A percentile compares a stretch with the other conserved stretches of the same genome.
Conservation (phyloP, 2,113 vertebrate genomes). For the Archocentrus centrarchus region DNA sequence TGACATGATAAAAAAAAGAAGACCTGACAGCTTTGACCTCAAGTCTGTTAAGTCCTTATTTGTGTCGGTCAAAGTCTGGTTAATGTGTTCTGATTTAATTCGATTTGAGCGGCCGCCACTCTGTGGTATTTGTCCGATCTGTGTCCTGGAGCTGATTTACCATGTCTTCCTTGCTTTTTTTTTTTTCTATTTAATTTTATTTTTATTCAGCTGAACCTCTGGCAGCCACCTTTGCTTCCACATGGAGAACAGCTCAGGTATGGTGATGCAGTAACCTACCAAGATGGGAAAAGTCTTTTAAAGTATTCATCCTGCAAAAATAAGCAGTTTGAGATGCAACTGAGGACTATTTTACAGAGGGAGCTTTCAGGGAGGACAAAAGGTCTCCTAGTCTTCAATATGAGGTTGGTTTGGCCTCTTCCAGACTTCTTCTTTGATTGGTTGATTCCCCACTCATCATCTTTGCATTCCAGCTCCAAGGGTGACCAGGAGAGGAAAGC, state of each 20-base stretch:
- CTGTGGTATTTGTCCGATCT: conserved; percentile 2
- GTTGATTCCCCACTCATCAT: conserved; percentile 46
- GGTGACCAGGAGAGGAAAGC: conserved; percentile 47
- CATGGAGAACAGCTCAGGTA: background rate
- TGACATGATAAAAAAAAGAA: conserved; percentile 28
- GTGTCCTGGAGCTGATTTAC: conserved; percentile 35
- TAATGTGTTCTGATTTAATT: conserved; percentile 45
- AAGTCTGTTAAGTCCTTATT: conserved; percentile 45
- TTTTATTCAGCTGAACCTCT: background rate
- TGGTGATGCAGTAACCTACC: conserved; percentile 23
- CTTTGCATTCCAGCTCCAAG: conserved; percentile 45
- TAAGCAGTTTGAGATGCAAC: conserved; percentile 22
- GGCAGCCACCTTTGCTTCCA: background rate
- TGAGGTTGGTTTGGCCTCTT: background rate
- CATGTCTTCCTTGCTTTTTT: background rate
- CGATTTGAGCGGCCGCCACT: conserved; percentile 9
- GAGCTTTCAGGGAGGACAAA: conserved; percentile 22
- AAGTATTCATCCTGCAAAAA: conserved; percentile 15
- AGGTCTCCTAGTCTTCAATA: background rate
- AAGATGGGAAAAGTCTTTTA: conserved; percentile 23
- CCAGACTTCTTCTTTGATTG: conserved; percentile 20
- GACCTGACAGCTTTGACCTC: conserved; percentile 49
- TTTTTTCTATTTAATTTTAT: background rate
- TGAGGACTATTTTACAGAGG: conserved; percentile 60
- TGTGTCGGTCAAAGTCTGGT: conserved; percentile 29